Evolutionary conservation across 2,888 invertebrate genomes (phyloP).

Genomic region (Xestia rhomboidea): DNA sequence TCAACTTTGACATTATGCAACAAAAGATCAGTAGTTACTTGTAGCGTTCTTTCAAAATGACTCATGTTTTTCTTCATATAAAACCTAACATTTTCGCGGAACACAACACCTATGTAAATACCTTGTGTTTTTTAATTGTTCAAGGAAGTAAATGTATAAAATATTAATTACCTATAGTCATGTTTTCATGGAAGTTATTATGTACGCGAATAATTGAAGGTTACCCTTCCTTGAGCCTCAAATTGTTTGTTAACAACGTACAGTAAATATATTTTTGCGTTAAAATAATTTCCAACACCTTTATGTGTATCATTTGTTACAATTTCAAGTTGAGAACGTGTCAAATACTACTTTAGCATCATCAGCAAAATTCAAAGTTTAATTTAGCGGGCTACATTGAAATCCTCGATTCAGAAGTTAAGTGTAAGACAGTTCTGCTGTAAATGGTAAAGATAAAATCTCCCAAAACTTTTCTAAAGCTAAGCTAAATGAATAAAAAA

Average conservation of each 20-base stretch:
- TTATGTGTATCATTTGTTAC: neutral
- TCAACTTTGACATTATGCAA: conserved; percentile 5
- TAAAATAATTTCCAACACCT: neutral
- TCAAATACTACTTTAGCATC: neutral
- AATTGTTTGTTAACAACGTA: neutral
- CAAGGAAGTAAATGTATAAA: conserved; percentile 20
- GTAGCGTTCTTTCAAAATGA: conserved; percentile 5
- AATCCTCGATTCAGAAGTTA: neutral
- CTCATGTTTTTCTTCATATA: conserved; percentile 3
- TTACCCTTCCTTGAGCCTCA: neutral
- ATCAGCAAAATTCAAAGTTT: neutral
- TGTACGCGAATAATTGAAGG: neutral
- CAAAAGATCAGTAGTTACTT: conserved; percentile 3
- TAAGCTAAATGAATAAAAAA: neutral
- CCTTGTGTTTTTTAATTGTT: conserved; percentile 9
- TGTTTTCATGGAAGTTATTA: conserved; percentile 3
- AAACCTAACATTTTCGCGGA: conserved; percentile 1
- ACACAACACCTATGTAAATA: conserved; percentile 10
- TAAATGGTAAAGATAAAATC: neutral
- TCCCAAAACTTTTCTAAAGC: neutral
- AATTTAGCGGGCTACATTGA: neutral
- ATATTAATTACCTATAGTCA: conserved; percentile 9
- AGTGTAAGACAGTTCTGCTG: neutral
- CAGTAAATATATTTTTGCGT: neutral
- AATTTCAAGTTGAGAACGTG: neutral